Evolutionary conservation across 2,113 vertebrate genomes (phyloP), one percentile per base, ranked within the genome.

Genomic region (Aphyosemion australe): DNA sequence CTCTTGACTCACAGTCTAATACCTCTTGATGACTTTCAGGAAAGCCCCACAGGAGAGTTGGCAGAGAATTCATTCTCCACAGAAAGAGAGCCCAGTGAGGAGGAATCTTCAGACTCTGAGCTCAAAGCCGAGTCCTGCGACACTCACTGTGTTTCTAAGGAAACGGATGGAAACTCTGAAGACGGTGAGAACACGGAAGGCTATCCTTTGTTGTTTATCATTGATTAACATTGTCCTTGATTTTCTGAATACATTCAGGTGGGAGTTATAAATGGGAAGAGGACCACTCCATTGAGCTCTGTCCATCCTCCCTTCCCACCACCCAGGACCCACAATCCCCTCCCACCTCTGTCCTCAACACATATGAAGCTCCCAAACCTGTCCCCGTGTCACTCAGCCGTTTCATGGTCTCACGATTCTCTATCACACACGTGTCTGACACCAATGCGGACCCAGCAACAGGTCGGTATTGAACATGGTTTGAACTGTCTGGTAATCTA

Each of bases 351-450:
- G 62, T 82, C 9, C 47, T 83, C 71, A 87, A 82, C 62, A 74
- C 54, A 48, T 80, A 83, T 0, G 90, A 91, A 19, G 68, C 63
- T 64, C 71, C 79, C 5, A 91, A 91, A 83, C 85, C 90, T 52
- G 72, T 79, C 42, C 58, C 82, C 31, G 74, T 67, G 31, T 78
- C 84, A 52, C 70, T 94, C 42, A 97, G 95, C 0, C 94, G 96
- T 0, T 93, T 96, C 48, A 93, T 95, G 0, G 92, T 93, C 18
- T 98, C 96, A 48, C 93, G 96, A 56, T 99, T 99, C 91, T 98
- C 96, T 64, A 98, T 98, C 87, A 97, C 96, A 31, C 95, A 99
- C 0, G 95, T 99, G 80, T 94, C 94, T 0, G 96, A 98, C 88
- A 80, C 93, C 0, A 94, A 95, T 46, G 66, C 92, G 34, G 85